Base-by-base conservation (phyloP, 1,140 invertebrate genomes). In the Zaprionus gabonicus region DNA sequence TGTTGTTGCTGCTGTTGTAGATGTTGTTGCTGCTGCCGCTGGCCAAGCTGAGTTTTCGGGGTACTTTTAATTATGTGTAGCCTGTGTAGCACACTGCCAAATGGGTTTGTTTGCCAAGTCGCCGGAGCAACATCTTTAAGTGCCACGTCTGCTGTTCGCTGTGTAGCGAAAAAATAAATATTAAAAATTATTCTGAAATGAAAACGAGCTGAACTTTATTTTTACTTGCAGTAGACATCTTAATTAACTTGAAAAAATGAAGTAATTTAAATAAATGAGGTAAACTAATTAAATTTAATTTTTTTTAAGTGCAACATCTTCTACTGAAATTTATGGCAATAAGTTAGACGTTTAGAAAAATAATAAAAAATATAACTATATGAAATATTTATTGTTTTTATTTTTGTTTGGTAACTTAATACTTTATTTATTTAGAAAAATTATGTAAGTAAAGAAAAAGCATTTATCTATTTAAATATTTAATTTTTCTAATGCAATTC, bases 51-150 rank as follows among this genome's bases (percentile, higher is more conserved):
- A 69, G 72, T 49, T 46, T 76, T 38, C 41, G 41, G 70, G 57
- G 25, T 67, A 63, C 56, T 73, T 77, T 77, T 77, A 77, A 77
- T 77, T 75, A 67, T 77, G 70, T 72, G 62, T 46, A 46, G 41
- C 38, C 34, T 51, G 55, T 28, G 46, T 51, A 63, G 34, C 41
- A 25, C 25, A 31, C 17, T 36, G 41, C 55, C 44, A 56, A 76
- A 60, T 28, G 59, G 38, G 55, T 69, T 71, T 66, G 51, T 66
- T 66, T 66, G 63, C 51, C 63, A 56, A 66, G 46, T 51, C 46
- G 23, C 12, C 5, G 9, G 6, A 17, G 12, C 10, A 36, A 66
- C 34, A 28, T 55, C 34, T 55, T 56, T 38, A 55, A 65, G 31
- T 53, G 49, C 44, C 27, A n/a, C 20, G 20, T 13, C 34, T 38